Percentiles rank a stretch among this genome's conserved stretches.
phyloP scores from a whole-genome alignment of 1,140 invertebrate species.

The Hypothenemus hampei region DNA sequence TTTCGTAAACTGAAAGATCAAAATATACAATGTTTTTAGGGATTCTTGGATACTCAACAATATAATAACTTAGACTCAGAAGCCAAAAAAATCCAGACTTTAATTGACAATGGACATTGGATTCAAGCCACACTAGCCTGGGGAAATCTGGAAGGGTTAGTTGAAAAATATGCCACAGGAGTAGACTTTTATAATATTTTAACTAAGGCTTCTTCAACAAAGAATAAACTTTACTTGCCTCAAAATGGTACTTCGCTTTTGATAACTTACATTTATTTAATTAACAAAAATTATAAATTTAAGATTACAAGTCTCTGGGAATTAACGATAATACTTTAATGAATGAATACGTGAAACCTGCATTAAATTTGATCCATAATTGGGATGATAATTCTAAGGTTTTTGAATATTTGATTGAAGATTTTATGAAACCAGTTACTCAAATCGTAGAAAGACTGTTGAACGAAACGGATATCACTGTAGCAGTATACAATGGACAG shows the following conservation, averaged over 20 bases:
- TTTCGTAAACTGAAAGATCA: neutral
- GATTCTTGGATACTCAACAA: conserved; percentile 58
- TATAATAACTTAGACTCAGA: conserved; percentile 50
- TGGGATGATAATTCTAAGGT: conserved; percentile 64
- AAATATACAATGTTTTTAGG: conserved; percentile 38
- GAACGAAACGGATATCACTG: conserved; percentile 60
- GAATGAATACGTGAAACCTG: conserved; percentile 63
- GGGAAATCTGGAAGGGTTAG: conserved; percentile 56
- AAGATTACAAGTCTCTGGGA: no score
- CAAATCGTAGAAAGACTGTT: conserved; percentile 65
- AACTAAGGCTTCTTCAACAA: conserved; percentile 32
- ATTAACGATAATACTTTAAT: conserved; percentile 52
- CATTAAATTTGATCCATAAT: conserved; percentile 58
- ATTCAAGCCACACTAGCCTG: conserved; percentile 58
- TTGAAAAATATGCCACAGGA: conserved; percentile 52
- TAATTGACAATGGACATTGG: conserved; percentile 54
- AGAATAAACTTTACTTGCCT: neutral
- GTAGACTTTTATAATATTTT: conserved; percentile 82
- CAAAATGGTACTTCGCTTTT: conserved; percentile 41
- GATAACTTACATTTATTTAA: no score
- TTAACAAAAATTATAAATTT: no score
- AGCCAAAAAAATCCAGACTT: conserved; percentile 49
- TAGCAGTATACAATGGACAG: conserved; percentile 66
- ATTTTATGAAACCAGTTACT: conserved; percentile 83
- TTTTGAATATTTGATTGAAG: conserved; percentile 57